Evolutionary conservation across 2,888 invertebrate species (phyloP), one percentile per base, ranked within the genome.

Genomic region (Thereva unica): DNA sequence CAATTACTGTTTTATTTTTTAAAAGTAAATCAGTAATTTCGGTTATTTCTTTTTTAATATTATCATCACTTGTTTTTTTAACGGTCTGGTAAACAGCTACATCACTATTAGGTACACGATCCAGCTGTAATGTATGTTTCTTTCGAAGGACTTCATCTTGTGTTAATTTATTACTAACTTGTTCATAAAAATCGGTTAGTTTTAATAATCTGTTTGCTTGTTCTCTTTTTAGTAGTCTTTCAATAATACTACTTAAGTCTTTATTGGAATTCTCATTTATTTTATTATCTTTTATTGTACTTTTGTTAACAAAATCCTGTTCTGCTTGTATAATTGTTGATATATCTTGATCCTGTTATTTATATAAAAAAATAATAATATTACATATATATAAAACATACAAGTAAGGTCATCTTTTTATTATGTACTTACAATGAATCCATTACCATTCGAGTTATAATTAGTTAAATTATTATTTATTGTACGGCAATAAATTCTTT

Each of bases 401-500:
- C 4, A 9, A 55, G 8, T 40, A 41, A 12, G 12, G 8, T 9
- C 38, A 3, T 9, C 5, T 45, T 35, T 9, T 57, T 4, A 6
- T 38, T 65, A 37, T 54, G 56, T 4, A 71, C 72, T 73, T 71
- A 73, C 73, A 54, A 72, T 70, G 70, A 83, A 82, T 72, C 78
- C 75, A 71, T 81, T 78, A 71, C 81, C 81, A 52, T 81, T 75
- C 73, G 83, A 83, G 72, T 83, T 81, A 50, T 82, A 82, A 65
- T 80, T 68, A 3, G 79, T 78, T 55, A 82, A 75, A 73, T 82
- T 75, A 73, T 82, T 83, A 73, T 84, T 87, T 70, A 83, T 84
- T 66, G 85, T 84, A 71, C 80, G 84, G 76, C 95, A 95, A 78
- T 90, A 95, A 45, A 88, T 86, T 68, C 94, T 85, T 81, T 96